phyloP scores from a whole-genome alignment of 2,113 vertebrate species.

The Syngnathus floridae region DNA sequence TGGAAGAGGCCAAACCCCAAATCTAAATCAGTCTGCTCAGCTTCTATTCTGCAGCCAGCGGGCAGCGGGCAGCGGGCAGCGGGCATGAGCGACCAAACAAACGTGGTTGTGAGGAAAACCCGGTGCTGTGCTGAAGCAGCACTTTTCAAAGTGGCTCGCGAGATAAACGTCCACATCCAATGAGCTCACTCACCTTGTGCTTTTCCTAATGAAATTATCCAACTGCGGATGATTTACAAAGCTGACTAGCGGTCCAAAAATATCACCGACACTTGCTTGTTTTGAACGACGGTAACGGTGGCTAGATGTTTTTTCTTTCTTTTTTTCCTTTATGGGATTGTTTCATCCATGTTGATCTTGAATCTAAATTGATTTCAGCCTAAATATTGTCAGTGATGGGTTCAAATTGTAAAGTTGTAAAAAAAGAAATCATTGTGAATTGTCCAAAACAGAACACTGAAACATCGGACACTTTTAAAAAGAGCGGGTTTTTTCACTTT shows the following conservation, averaged over 20 bases:
- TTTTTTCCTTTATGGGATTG: not conserved
- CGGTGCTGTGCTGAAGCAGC: slow-evolving; percentile 51
- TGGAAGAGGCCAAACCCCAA: slow-evolving; percentile 29
- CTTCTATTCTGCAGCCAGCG: slow-evolving; percentile 22
- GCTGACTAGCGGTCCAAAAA: slow-evolving; percentile 28
- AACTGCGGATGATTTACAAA: slow-evolving; percentile 35
- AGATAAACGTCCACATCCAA: slow-evolving; percentile 45
- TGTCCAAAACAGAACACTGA: not conserved
- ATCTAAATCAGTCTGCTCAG: slow-evolving; percentile 34
- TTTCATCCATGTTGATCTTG: slow-evolving; percentile 16
- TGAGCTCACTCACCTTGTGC: slow-evolving; percentile 47
- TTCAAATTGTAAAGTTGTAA: too few species aligned
- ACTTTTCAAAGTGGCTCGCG: slow-evolving; percentile 36
- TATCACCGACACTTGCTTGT: slow-evolving; percentile 27
- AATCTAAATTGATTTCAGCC: too few species aligned
- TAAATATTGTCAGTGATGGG: too few species aligned
- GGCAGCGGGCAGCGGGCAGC: slow-evolving; percentile 19
- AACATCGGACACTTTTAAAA: not conserved
- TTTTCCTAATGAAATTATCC: slow-evolving; percentile 45
- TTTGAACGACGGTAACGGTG: slow-evolving; percentile 44
- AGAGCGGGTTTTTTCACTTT: too few species aligned
- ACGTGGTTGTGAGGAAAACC: slow-evolving; percentile 27
- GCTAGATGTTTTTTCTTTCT: slow-evolving; percentile 28
- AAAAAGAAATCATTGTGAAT: too few species aligned
- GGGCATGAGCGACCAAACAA: slow-evolving; percentile 27